Evolutionary conservation across 2,797 vertebrate genomes (phyloP).

Genomic region (Kryptolebias ocellatus): DNA sequence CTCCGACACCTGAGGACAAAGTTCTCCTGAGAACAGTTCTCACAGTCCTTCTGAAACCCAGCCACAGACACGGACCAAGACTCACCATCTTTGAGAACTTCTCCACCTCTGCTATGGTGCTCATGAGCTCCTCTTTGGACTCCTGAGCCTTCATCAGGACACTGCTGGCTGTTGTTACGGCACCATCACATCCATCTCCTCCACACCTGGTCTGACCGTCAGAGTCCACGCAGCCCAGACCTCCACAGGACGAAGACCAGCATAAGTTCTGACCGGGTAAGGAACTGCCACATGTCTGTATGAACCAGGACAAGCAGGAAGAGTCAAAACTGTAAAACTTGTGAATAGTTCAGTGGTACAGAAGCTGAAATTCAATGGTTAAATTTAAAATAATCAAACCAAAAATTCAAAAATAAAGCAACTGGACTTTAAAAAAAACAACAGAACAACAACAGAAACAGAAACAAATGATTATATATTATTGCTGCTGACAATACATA

Average conservation of each 20-base stretch:
- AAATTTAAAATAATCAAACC: too few relatives aligned
- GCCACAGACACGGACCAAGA: neutral
- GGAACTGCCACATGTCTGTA: slow-evolving; percentile 89
- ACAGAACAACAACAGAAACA: too few relatives aligned
- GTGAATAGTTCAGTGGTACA: too few relatives aligned
- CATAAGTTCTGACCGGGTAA: slow-evolving; percentile 82
- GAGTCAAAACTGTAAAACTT: too few relatives aligned
- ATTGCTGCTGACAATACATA: too few relatives aligned
- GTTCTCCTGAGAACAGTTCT: neutral
- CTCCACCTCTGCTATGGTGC: slow-evolving; percentile 92
- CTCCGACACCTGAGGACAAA: slow-evolving; percentile 85
- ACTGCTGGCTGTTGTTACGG: slow-evolving; percentile 82
- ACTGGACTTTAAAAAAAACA: too few relatives aligned
- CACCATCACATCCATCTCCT: slow-evolving; percentile 86
- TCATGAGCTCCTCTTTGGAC: slow-evolving; percentile 89
- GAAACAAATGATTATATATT: too few relatives aligned
- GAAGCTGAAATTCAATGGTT: too few relatives aligned
- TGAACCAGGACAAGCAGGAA: neutral
- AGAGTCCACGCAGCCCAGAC: slow-evolving; percentile 84
- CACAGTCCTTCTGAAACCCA: neutral
- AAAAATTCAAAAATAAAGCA: too few relatives aligned
- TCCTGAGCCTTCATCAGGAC: slow-evolving; percentile 88
- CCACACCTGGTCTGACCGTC: slow-evolving; percentile 86
- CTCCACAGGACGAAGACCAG: slow-evolving; percentile 85
- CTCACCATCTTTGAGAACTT: slow-evolving; percentile 94